Conservation (phyloP, 2,113 vertebrate genomes). For the Stegastes partitus region DNA sequence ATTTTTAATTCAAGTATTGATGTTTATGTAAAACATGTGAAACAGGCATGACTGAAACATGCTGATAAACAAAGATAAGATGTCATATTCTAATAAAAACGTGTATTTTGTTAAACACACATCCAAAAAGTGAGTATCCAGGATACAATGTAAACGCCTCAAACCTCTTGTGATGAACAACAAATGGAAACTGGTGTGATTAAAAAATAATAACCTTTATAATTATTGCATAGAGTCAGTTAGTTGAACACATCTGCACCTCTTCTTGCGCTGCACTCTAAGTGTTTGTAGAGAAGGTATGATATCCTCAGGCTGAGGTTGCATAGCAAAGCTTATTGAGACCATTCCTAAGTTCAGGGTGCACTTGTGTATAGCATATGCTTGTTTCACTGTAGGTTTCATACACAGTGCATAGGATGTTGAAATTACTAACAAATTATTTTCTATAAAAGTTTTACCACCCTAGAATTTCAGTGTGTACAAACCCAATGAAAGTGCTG, state of each 20-base stretch:
- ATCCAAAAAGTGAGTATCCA: too few relatives aligned
- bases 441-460: background rate
- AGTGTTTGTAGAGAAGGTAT: slow-evolving; percentile 17
- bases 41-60: too few relatives aligned
- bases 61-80: too few relatives aligned
- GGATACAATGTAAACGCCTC: too few relatives aligned
- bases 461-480: background rate
- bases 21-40: too few relatives aligned
- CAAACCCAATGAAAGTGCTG: too few relatives aligned
- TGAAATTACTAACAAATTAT: background rate
- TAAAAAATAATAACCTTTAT: background rate
- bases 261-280: background rate
- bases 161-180: background rate
- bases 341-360: slow-evolving; percentile 16
- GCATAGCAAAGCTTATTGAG: slow-evolving; percentile 30
- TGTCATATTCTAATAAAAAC: too few relatives aligned
- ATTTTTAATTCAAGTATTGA: too few relatives aligned
- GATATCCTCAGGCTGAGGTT: slow-evolving; percentile 54
- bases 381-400: background rate
- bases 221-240: background rate
- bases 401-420: background rate
- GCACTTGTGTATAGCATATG: background rate
- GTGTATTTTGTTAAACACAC: too few relatives aligned
- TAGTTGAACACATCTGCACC: background rate
- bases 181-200: background rate